phyloP scores from a whole-genome alignment of 1,140 invertebrate species.

The Aplysia californica region DNA sequence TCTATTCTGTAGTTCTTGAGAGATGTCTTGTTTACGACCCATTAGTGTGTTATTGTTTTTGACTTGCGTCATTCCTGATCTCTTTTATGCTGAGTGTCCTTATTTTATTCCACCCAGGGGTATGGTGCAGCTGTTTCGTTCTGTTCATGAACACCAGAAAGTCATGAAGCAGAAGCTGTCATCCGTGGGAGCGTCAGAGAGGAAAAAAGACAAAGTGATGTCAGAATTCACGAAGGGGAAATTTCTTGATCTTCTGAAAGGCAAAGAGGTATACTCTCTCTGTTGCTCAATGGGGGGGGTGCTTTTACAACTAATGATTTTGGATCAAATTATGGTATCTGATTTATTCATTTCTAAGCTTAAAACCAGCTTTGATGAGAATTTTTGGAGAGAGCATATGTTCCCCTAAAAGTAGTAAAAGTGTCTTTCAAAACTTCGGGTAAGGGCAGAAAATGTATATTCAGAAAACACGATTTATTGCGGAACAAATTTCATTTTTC shows the following conservation, averaged over 20 bases:
- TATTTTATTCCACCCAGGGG: slow-evolving; percentile 76
- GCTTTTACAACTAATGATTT: too few species aligned
- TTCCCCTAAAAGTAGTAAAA: too few species aligned
- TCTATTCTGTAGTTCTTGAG: not conserved
- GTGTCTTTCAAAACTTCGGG: too few species aligned
- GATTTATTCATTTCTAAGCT: too few species aligned
- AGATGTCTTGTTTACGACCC: not conserved
- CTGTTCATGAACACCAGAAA: slow-evolving; percentile 86
- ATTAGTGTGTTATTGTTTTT: not conserved
- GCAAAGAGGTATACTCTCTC: slow-evolving; percentile 31
- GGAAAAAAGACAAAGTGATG: slow-evolving; percentile 84
- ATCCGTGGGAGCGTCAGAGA: slow-evolving; percentile 80
- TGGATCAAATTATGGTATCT: too few species aligned
- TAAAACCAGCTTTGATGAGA: too few species aligned
- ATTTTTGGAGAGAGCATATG: too few species aligned
- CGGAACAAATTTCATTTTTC: too few species aligned
- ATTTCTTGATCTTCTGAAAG: slow-evolving; percentile 88
- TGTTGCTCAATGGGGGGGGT: slow-evolving; percentile 34
- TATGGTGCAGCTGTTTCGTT: slow-evolving; percentile 92
- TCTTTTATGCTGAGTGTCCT: not conserved
- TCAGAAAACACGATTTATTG: too few species aligned
- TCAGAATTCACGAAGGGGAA: slow-evolving; percentile 83
- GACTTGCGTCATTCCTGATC: too few species aligned
- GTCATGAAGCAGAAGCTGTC: slow-evolving; percentile 79
- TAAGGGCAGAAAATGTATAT: too few species aligned